Base-by-base conservation (phyloP, 92 coral and sea anemone species). In the Parazoanthus atlanticus region DNA sequence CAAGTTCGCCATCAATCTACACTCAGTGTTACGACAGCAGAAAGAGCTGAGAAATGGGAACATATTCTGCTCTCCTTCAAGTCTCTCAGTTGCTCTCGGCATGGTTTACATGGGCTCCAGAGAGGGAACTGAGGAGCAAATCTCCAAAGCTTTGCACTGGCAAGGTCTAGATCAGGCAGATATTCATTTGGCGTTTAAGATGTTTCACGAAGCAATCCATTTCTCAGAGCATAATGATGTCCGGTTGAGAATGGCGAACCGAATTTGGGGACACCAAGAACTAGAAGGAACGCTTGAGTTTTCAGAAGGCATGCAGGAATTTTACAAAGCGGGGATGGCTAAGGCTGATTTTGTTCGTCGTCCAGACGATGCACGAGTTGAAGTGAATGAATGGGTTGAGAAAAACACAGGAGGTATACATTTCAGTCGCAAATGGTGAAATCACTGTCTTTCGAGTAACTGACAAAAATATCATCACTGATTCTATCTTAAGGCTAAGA, bases 351-450 rank as follows among this genome's bases (percentile, higher is more conserved):
- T 95, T 87, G 86, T 76, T 40, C 80, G 46, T 47, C 79, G 90
- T 26, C 80, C 96, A 34, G 97, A 93, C 26, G 81, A 86, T 34
- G 95, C 93, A 3, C 88, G 99, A 84, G 56, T 66, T 36, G 96
- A 90, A 74, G 92, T 97, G n/a, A 97, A 97, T 72, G 76, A 76
- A 11, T 97, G 99, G 99, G 97, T 97, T 6, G 93, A 93, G 52
- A 79, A 93, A 84, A 92, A 93, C 40, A 97, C 99, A 0, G 93
- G 90, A 38, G 92, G 84, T 80, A 80, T 3, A 40, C 8, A 40
- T 1, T 15, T 3, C 25, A 61, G 28, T 21, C 69, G 1, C 4
- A 21, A 25, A 61, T 6, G 21, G n/a, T 61, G 9, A 4, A 61
- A 61, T 19, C 28, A 61, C 26, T 19, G 9, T 5, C 8, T 23